These are phyloP conservation scores for Poecilia velifera DNA, from an alignment of 2,797 vertebrate species.

Conservation along the genomic window DNA sequence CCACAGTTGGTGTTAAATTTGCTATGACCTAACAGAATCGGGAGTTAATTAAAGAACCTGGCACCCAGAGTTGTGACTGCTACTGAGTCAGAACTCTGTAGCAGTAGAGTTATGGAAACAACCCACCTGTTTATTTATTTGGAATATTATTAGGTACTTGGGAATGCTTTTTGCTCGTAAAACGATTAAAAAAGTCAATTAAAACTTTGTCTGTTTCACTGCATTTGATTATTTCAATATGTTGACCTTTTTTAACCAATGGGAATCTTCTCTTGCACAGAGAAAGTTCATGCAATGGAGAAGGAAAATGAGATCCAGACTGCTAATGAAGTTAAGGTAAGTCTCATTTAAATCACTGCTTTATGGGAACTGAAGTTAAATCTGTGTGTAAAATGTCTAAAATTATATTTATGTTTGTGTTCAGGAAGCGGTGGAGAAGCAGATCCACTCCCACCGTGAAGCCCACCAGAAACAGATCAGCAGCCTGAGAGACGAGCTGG, in stretches of 20 bases:
- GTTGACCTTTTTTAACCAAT: background rate
- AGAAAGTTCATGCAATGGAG: conserved; percentile 98
- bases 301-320: conserved; percentile 97
- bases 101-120: background rate
- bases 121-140: background rate
- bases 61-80: no score
- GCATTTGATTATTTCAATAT: background rate
- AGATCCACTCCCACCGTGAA: conserved; percentile 96
- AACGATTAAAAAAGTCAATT: background rate
- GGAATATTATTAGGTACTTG: background rate
- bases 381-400: background rate
- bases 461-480: conserved; percentile 96
- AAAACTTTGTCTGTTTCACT: background rate
- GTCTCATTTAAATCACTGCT: background rate
- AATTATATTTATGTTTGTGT: conserved; percentile 4
- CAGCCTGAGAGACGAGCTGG: conserved; percentile 94
- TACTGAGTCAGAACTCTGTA: no score
- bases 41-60: background rate
- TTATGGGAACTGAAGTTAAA: background rate
- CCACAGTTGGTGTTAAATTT: no score
- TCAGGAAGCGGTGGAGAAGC: conserved; percentile 96
- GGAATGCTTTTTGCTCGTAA: background rate
- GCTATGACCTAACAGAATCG: no score
- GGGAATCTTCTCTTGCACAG: conserved; percentile 70
- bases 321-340: conserved; percentile 96